Conservation (phyloP, 2,888 invertebrate genomes). For the Drosophila limbata region DNA sequence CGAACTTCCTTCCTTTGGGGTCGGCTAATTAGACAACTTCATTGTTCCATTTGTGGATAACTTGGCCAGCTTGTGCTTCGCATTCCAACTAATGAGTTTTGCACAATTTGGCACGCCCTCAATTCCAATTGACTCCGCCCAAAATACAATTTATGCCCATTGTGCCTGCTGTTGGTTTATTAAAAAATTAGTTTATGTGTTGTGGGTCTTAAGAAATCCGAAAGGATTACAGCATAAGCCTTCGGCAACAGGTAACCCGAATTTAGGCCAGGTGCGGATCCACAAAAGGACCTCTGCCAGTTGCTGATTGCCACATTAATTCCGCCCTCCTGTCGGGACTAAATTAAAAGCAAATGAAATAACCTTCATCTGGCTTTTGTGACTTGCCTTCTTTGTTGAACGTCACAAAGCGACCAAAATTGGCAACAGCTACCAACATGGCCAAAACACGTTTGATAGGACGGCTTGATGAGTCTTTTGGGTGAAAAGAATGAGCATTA, state of each 20-base stretch:
- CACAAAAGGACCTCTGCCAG: slow-evolving; percentile 40
- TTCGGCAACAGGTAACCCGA: slow-evolving; percentile 67
- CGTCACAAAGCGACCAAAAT: slow-evolving; percentile 41
- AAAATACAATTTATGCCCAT: slow-evolving; percentile 36
- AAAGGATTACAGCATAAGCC: slow-evolving; percentile 65
- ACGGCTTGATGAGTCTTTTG: slow-evolving; percentile 8
- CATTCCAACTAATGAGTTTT: slow-evolving; percentile 69
- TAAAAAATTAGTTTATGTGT: slow-evolving; percentile 70
- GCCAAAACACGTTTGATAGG: slow-evolving; percentile 14
- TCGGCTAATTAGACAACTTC: slow-evolving; percentile 59
- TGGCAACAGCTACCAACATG: slow-evolving; percentile 15
- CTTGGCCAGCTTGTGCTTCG: slow-evolving; percentile 39
- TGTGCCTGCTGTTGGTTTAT: slow-evolving; percentile 39
- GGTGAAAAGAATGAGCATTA: neutral
- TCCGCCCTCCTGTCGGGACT: slow-evolving; percentile 17
- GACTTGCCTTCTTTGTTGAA: slow-evolving; percentile 49
- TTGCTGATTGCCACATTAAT: slow-evolving; percentile 26
- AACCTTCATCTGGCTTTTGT: slow-evolving; percentile 69
- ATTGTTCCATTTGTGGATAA: slow-evolving; percentile 49
- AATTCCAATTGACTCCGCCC: slow-evolving; percentile 8
- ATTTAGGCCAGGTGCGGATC: slow-evolving; percentile 13
- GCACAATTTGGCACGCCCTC: slow-evolving; percentile 35
- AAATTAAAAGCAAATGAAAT: slow-evolving; percentile 77
- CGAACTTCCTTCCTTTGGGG: slow-evolving; percentile 40
- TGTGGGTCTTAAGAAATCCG: slow-evolving; percentile 62